Conservation (phyloP, 2,888 invertebrate species). For the Drosophila picticornis region DNA sequence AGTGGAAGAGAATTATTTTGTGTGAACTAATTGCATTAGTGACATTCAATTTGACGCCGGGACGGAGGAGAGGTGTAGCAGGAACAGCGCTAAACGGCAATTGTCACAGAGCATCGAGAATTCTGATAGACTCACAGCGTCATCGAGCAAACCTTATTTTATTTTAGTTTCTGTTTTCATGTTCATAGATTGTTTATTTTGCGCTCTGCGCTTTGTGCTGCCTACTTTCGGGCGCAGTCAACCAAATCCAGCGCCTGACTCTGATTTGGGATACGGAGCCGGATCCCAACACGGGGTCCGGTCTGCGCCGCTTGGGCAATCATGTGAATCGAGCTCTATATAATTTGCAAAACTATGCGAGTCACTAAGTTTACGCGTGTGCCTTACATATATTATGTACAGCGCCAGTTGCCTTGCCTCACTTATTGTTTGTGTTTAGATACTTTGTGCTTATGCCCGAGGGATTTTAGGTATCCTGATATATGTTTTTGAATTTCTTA, state of each 20-base stretch:
- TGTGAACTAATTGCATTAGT: slow-evolving; percentile 82
- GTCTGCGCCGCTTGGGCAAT: slow-evolving; percentile 70
- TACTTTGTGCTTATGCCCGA: not conserved
- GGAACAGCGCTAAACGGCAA: slow-evolving; percentile 71
- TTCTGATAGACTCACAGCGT: slow-evolving; percentile 33
- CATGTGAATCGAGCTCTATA: slow-evolving; percentile 81
- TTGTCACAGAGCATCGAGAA: slow-evolving; percentile 64
- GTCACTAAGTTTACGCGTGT: slow-evolving; percentile 48
- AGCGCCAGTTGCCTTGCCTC: slow-evolving; percentile 3
- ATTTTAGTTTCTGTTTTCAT: slow-evolving; percentile 56
- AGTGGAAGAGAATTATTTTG: slow-evolving; percentile 81
- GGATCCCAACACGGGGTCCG: slow-evolving; percentile 36
- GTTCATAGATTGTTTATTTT: slow-evolving; percentile 41
- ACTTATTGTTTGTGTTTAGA: slow-evolving; percentile 10
- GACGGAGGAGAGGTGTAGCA: slow-evolving; percentile 22
- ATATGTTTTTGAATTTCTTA: not conserved
- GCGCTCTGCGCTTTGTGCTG: slow-evolving; percentile 44
- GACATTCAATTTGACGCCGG: slow-evolving; percentile 78
- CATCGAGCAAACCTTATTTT: slow-evolving; percentile 45
- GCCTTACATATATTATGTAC: slow-evolving; percentile 15
- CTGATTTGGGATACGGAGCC: slow-evolving; percentile 52
- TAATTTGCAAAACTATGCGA: slow-evolving; percentile 72
- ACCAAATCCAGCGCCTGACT: slow-evolving; percentile 65
- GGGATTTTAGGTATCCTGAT: not conserved
- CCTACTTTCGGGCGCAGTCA: slow-evolving; percentile 71